phyloP scores from a whole-genome alignment of 2,888 invertebrate genomes.

The Heterodera filipjevi region DNA sequence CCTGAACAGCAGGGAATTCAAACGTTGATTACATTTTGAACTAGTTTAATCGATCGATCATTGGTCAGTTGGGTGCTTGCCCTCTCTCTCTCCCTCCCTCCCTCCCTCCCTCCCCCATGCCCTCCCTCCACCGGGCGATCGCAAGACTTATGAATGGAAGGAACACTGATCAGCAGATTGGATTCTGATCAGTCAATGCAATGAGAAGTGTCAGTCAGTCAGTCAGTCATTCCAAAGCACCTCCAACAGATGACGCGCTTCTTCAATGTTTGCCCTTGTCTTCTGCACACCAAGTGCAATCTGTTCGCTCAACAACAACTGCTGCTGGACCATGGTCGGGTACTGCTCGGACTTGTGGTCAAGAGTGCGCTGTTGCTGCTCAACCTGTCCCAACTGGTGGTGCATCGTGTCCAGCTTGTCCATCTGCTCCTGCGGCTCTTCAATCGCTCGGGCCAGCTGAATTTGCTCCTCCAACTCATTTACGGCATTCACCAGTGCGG shows the following conservation, averaged over 20 bases:
- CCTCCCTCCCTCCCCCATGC: background rate
- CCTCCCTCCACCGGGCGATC: background rate
- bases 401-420: background rate
- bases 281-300: background rate
- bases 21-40: background rate
- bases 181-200: too few relatives aligned
- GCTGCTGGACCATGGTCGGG: background rate
- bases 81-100: too few relatives aligned
- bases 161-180: background rate
- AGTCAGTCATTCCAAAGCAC: too few relatives aligned
- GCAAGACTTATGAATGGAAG: background rate
- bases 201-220: too few relatives aligned
- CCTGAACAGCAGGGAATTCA: too few relatives aligned
- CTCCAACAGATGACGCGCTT: background rate
- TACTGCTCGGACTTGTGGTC: constrained; percentile 13
- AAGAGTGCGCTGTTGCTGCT: background rate
- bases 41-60: background rate
- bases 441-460: background rate
- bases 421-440: background rate
- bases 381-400: background rate
- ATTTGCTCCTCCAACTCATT: background rate
- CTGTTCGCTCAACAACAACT: background rate
- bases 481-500: background rate
- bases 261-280: background rate
- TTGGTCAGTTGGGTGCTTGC: too few relatives aligned